Evolutionary conservation across 2,888 invertebrate genomes (phyloP), one percentile per base, ranked within the genome.

Genomic region (Agrilus biguttatus): DNA sequence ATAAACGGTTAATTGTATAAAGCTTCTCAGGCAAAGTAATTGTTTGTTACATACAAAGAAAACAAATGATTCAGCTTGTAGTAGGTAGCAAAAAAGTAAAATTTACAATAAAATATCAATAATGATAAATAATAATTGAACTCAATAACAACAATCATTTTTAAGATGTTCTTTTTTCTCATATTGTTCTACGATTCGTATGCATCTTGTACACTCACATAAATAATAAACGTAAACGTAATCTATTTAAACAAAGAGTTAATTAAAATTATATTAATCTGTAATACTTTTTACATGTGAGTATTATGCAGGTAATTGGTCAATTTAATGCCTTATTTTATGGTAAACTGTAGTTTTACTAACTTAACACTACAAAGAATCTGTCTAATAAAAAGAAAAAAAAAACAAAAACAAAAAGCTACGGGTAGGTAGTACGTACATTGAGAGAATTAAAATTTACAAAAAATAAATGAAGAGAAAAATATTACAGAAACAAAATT

Each of bases 261-360:
- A 19, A 42, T 45, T 33, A 33, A 43, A 37, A 39, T 42, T 37
- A 46, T 13, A 48, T 46, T 44, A 45, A 49, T 53, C 49, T 45
- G 51, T 52, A 55, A 55, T 53, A 53, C 50, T 56, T 58, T 59
- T 56, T 58, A 58, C 55, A 49, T 49, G 59, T 61, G 62, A 62
- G 62, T 60, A 60, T 61, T 62, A 51, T 49, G 55, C 46, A 61
- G 60, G 61, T 60, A 61, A 52, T 55, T 55, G 59, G 60, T 59
- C 61, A 60, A 59, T 51, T 53, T 62, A 62, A 63, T 61, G 62
- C 62, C 62, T 63, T 63, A 57, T 53, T 53, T 57, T 53, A 54
- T 63, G 63, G 63, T 63, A 62, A 63, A 62, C 60, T 58, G 61
- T 54, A 58, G 62, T 60, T 57, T 53, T 52, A 53, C 53, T 58